Evolutionary conservation across 2,888 invertebrate genomes (phyloP), one percentile per base, ranked within the genome.

Genomic region (Brachyopa scutellaris): DNA sequence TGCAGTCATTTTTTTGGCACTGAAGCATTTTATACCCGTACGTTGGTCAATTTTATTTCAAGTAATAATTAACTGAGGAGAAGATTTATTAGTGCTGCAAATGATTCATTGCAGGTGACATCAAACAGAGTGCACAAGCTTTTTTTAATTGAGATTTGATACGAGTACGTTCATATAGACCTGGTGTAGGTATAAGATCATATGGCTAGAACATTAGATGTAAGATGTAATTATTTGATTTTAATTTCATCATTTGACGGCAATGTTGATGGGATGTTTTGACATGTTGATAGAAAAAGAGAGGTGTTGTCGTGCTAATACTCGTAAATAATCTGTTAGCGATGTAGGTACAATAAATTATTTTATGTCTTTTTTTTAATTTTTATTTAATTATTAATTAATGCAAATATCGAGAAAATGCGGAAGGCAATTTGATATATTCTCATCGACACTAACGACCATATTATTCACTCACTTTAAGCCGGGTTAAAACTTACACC

Each of bases 31-130:
- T 21, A 2, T 26, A 29, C 9, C 17, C 8, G n/a, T 15, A 42
- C 0, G 11, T 26, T 45, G n/a, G n/a, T 36, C 11, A n/a, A 29
- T 51, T 33, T 23, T 26, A 19, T 6, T 26, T 49, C 15, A 42
- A 49, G 29, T 49, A 77, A 21, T 47, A 51, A 29, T 45, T 29
- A 51, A 26, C 26, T 31, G n/a, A 55, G 11, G n/a, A 13, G 15
- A 36, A 55, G 66, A 66, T 49, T 57, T 55, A 64, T 64, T 47
- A 0, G 53, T 17, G n/a, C n/a, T 45, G 33, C 31, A 49, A 42
- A 31, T 64, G 64, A 72, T 31, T 66, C 59, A 78, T 15, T 29
- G 23, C 4, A 40, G 61, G 49, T 72, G 64, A 70, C 49, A 59
- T 59, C 70, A 47, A 49, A 49, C 45, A 31, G 38, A 36, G n/a